These are phyloP conservation scores for mouse (Mus musculus) DNA, from an alignment of 2,113 vertebrate genomes.

Conservation along the genomic window GRCm39 chr14:106726501-106727000, in stretches of 20 bases:
- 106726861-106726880: background rate
- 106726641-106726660: too few relatives aligned
- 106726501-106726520: background rate
- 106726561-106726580: background rate
- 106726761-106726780: background rate
- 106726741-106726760: background rate
- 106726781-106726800: background rate
- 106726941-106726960: background rate
- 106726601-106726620: background rate
- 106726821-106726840: background rate
- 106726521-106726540: background rate
- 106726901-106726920: background rate
- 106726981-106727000: background rate
- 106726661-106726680: background rate
- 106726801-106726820: too few relatives aligned
- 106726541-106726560: too few relatives aligned
- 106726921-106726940: background rate
- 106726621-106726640: background rate
- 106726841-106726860: background rate
- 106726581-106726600: background rate
- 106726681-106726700: background rate
- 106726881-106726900: background rate
- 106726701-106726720: background rate
- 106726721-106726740: background rate
- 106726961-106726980: background rate